These are phyloP conservation scores for Acyrthosiphon pisum DNA, from an alignment of 1,140 invertebrate genomes.

Conservation along the genomic window DNA sequence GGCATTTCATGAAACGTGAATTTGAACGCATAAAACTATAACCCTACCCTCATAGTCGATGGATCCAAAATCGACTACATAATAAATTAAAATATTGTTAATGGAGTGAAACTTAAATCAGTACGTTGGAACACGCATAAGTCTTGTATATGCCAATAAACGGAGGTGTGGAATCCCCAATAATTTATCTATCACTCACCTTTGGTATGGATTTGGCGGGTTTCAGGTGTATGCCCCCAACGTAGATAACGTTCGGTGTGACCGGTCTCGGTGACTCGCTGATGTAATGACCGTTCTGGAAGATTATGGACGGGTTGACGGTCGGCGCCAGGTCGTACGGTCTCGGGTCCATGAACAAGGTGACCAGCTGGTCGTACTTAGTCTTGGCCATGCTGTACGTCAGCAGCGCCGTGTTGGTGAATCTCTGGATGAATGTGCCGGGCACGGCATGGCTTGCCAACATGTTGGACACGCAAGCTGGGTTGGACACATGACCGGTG, in stretches of 20 bases:
- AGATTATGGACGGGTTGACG: neutral
- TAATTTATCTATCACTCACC: conserved; percentile 43
- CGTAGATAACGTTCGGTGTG: neutral
- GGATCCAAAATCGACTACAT: too few relatives aligned
- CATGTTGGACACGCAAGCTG: neutral
- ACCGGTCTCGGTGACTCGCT: conserved; percentile 22
- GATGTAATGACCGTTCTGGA: neutral
- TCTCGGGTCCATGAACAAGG: neutral
- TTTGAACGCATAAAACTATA: too few relatives aligned
- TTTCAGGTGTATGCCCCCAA: conserved; percentile 54
- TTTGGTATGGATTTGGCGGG: conserved; percentile 59
- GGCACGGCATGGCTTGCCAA: neutral
- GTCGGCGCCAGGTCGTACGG: neutral
- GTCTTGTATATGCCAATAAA: too few relatives aligned
- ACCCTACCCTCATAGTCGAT: too few relatives aligned
- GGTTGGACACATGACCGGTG: neutral
- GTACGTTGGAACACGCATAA: too few relatives aligned
- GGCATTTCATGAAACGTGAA: too few relatives aligned
- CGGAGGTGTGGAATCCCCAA: too few relatives aligned
- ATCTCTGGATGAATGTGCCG: neutral
- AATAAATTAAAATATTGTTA: too few relatives aligned
- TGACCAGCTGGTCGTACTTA: too few relatives aligned
- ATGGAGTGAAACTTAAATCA: too few relatives aligned
- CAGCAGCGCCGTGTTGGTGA: neutral
- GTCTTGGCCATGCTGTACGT: neutral